Evolutionary conservation across 2,797 vertebrate genomes (phyloP).

Genomic region (Poecilia gillii): DNA sequence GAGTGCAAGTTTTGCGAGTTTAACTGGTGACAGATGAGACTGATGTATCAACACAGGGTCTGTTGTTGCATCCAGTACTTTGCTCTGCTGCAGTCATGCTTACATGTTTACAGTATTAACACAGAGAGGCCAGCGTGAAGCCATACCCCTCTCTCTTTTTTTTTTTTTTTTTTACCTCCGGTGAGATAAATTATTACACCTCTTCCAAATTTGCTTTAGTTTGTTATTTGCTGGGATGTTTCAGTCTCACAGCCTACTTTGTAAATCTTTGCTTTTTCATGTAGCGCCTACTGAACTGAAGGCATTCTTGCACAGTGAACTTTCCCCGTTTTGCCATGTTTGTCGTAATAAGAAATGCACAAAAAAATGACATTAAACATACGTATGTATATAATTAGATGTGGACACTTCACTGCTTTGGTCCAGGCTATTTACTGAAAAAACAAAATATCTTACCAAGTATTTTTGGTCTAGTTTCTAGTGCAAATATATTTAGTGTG

Average conservation of each 20-base stretch:
- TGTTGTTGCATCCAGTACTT: slow-evolving; percentile 21
- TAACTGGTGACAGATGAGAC: neutral
- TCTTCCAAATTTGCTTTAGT: neutral
- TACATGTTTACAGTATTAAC: slow-evolving; percentile 25
- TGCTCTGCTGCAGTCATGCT: slow-evolving; percentile 15
- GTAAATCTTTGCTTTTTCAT: neutral
- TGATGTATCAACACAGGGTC: slow-evolving; percentile 12
- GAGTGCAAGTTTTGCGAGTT: neutral
- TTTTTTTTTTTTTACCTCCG: neutral
- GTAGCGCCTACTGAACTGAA: neutral
- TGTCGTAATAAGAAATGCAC: neutral
- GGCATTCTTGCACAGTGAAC: neutral
- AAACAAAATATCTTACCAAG: too few relatives aligned
- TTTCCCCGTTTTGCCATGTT: neutral
- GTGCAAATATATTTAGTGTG: too few relatives aligned
- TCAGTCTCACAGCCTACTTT: neutral
- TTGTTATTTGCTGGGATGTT: neutral
- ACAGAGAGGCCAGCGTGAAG: neutral
- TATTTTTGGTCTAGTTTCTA: too few relatives aligned
- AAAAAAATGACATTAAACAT: neutral
- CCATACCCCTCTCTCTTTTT: neutral
- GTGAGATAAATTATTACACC: neutral
- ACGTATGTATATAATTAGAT: neutral
- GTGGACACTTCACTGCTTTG: neutral
- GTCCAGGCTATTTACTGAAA: too few relatives aligned